Conservation (phyloP, 2,113 vertebrate species). For the Caranx ignobilis region DNA sequence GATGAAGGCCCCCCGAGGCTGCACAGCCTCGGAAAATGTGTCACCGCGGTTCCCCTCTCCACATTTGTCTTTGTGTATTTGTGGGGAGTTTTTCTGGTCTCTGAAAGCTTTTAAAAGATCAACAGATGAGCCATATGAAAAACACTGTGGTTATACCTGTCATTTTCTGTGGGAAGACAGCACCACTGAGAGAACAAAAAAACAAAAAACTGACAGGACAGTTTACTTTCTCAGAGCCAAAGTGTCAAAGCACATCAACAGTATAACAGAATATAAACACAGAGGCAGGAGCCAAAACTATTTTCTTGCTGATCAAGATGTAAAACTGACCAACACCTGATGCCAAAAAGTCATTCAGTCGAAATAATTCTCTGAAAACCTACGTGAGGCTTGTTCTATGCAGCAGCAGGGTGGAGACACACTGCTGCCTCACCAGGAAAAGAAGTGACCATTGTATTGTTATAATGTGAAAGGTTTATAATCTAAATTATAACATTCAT, state of each 20-base stretch:
- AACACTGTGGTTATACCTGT: too few species aligned
- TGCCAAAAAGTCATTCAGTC: too few species aligned
- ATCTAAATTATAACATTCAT: too few species aligned
- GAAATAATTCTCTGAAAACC: too few species aligned
- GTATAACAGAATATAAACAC: background rate
- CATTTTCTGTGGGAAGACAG: background rate
- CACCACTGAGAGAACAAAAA: background rate
- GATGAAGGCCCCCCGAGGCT: constrained; percentile 45
- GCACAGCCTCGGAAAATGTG: constrained; percentile 23
- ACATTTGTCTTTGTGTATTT: background rate
- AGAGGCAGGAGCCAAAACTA: background rate
- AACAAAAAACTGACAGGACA: background rate
- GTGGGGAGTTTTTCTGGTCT: background rate
- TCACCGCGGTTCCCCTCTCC: constrained; percentile 23
- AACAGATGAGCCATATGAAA: too few species aligned
- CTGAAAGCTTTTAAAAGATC: background rate
- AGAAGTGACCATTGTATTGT: too few species aligned
- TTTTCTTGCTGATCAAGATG: background rate
- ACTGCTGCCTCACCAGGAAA: too few species aligned
- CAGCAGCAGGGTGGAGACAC: too few species aligned
- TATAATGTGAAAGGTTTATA: too few species aligned
- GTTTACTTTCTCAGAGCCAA: background rate
- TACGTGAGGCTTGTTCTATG: too few species aligned
- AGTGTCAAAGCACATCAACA: background rate
- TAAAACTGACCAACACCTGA: background rate